Conservation (phyloP, 1,140 invertebrate species). For the Monochamus saltuarius region DNA sequence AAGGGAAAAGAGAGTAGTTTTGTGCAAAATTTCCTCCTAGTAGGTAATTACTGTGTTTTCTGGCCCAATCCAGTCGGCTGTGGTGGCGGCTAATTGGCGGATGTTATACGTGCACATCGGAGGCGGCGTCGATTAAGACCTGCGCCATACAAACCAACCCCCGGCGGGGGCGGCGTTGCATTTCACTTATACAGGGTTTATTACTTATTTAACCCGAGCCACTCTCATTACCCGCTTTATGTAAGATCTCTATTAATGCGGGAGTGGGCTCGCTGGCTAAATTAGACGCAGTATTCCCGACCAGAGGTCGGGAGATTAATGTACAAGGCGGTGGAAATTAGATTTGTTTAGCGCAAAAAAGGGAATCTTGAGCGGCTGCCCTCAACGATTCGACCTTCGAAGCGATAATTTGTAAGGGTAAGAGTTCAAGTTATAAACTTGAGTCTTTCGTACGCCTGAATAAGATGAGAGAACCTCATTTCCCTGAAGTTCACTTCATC, state of each 20-base stretch:
- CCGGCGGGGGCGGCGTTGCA: slow-evolving; percentile 13
- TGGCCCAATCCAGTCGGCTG: slow-evolving; percentile 39
- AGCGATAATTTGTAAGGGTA: no score
- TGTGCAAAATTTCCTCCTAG: slow-evolving; percentile 30
- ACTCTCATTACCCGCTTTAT: slow-evolving; percentile 7
- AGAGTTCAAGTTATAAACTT: no score
- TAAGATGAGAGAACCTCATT: no score
- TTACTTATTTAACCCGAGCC: slow-evolving; percentile 27
- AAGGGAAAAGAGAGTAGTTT: slow-evolving; percentile 13
- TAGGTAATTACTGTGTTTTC: slow-evolving; percentile 31
- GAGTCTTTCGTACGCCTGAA: no score
- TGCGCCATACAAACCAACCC: slow-evolving; percentile 37
- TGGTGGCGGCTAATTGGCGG: slow-evolving; percentile 42
- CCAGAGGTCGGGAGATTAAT: no score
- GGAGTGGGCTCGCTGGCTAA: slow-evolving; percentile 5
- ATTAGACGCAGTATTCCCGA: slow-evolving; percentile 11
- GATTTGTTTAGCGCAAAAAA: no score
- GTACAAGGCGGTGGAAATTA: no score
- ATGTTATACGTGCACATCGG: slow-evolving; percentile 39
- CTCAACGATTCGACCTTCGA: no score
- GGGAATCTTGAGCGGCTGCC: no score
- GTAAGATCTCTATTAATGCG: slow-evolving; percentile 14
- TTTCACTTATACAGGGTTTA: slow-evolving; percentile 14
- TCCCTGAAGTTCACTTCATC: no score
- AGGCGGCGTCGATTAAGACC: slow-evolving; percentile 44